Evolutionary conservation across 2,888 invertebrate species (phyloP), one percentile per base, ranked within the genome.

Genomic region (Flexamia atlantica): DNA sequence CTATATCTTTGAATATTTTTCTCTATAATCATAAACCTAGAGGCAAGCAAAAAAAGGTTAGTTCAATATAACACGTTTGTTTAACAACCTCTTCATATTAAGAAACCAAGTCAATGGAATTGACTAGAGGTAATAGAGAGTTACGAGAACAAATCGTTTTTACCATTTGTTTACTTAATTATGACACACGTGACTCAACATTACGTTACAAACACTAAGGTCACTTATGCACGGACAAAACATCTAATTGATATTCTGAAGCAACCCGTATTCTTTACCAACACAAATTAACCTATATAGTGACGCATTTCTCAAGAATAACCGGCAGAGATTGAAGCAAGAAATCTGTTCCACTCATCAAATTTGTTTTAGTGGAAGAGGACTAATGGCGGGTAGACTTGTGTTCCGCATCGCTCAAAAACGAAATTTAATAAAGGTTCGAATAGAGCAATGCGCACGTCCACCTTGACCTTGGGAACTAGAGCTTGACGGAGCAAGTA

Each of bases 401-500:
- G 23, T 28, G 46, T 46, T 76, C 74, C 74, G 74, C 46, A 46
- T 76, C 74, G 23, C 12, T 12, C 25, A 76, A 42, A 46, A 76
- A 76, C 42, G 23, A 40, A 46, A 76, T 46, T 76, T 46, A 46
- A 76, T 46, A 28, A 42, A 42, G 46, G 74, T 17, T 40, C 32
- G 74, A 28, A 46, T 68, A 25, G 42, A 76, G 10, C 28, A 28
- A 30, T 64, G 64, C 30, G 25, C 64, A 64, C 28, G 64, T 50
- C 17, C 46, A 40, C 72, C 72, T 50, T 76, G 70, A 70, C 70
- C 70, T 40, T 42, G 40, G 36, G 28, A 76, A 76, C 74, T 76
- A 46, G 74, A 76, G 74, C 74, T 76, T 76, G 74, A 76, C 74
- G 74, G 46, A 23, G 74, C 28, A 36, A 70, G 70, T 70, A 40